Base-by-base conservation (phyloP, 2,888 invertebrate species). In the Acleris sparsana region DNA sequence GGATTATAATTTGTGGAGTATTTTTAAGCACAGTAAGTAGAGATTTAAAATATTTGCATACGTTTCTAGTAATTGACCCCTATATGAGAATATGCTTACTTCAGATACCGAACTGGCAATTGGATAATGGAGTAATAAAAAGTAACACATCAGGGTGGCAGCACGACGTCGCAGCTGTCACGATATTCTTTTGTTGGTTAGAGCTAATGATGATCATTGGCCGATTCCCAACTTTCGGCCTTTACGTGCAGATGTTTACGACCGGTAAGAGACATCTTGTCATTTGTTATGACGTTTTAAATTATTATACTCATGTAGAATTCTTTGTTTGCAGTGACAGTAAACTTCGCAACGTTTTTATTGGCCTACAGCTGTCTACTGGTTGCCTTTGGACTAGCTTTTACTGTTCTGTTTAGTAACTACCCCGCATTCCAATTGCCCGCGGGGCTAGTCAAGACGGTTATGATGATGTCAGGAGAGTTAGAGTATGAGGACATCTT, bases 381-480 rank as follows among this genome's bases (percentile, higher is more conserved):
- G 68, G 93, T 97, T 63, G 97, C 97, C 0, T 97, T 97, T 78
- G 95, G 96, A 0, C 84, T 97, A 20, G 96, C 96, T 67, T 97
- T 97, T 73, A 95, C 95, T n/a, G 96, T 97, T 2, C 86, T 97
- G 5, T 97, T 97, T 79, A 95, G 95, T 55, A 95, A 96, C 75
- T 96, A 96, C 78, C 94, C 94, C 33, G 94, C 97, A 0, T 97
- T 96, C 80, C 94, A 95, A 72, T 93, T 96, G 3, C 89, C 94
- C 0, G 93, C 94, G 61, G 94, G 94, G 0, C 78, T 97, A 0
- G 87, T 97, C 1, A 97, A 97, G 86, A 96, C 96, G 0, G 94
- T 97, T 16, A 96, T 97, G 75, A 97, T 97, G 97, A 97, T 97
- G 97, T 96, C 97, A 0, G 97, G 97, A 0, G 97, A 97, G 83